These are phyloP conservation scores for Hyaena hyaena DNA, from an alignment of 2,113 vertebrate species.

Conservation along the genomic window DNA sequence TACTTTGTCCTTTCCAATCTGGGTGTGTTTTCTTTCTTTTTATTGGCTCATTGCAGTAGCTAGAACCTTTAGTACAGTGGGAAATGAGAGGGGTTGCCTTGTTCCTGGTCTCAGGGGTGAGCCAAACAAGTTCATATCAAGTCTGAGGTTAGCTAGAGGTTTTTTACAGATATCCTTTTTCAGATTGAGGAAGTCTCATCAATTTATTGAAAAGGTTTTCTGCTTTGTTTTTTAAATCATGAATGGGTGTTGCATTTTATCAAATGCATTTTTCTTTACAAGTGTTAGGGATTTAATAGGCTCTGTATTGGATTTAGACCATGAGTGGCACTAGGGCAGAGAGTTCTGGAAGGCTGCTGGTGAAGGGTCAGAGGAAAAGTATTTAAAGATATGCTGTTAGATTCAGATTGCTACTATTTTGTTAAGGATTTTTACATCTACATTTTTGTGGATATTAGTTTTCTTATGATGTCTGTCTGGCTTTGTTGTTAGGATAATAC, in stretches of 20 bases:
- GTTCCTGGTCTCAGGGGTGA: background rate
- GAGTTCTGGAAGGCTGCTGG: background rate
- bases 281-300: background rate
- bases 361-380: background rate
- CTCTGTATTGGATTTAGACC: background rate
- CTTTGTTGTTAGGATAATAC: slow-evolving; percentile 17
- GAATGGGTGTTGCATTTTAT: background rate
- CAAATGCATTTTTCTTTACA: background rate
- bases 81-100: background rate
- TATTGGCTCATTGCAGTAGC: background rate
- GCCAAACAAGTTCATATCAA: background rate
- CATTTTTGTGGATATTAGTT: background rate
- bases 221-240: background rate
- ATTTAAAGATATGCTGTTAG: background rate
- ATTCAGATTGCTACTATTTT: background rate
- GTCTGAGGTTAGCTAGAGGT: background rate
- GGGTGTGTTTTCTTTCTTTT: background rate
- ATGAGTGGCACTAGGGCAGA: background rate
- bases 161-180: background rate
- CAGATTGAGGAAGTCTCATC: background rate
- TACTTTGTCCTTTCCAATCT: background rate
- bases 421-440: background rate
- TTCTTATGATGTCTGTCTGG: background rate
- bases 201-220: background rate
- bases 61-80: background rate